A percentile compares a stretch with the other conserved stretches of the same genome.
Evolutionary conservation across 2,113 vertebrate genomes (phyloP).

Genomic region (Tylochromis polylepis): DNA sequence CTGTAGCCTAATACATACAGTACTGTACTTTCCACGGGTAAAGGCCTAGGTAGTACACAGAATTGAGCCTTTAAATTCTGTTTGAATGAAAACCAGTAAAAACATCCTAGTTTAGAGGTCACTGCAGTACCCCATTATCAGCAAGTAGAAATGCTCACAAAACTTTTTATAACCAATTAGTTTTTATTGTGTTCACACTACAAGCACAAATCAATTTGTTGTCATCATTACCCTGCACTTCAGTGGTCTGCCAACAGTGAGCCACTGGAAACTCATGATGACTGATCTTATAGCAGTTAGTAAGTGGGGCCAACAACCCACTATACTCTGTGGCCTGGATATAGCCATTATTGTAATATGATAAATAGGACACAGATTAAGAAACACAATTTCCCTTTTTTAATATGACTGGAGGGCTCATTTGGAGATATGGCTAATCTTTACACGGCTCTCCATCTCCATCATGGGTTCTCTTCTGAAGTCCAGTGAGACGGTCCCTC

Average conservation of each 20-base stretch:
- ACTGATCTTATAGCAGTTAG: constrained; percentile 32
- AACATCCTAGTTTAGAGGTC: constrained; percentile 2
- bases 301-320: constrained; percentile 29
- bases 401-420: constrained; percentile 60
- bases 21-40: background rate
- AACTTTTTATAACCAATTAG: background rate
- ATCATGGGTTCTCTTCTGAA: constrained; percentile 58
- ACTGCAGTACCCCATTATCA: background rate
- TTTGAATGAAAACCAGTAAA: background rate
- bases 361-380: constrained; percentile 66
- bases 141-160: background rate
- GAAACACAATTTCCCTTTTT: constrained; percentile 53
- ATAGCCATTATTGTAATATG: constrained; percentile 51
- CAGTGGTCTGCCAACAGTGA: constrained; percentile 25
- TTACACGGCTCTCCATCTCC: constrained; percentile 63
- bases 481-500: constrained; percentile 34
- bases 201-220: constrained; percentile 24
- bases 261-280: constrained; percentile 20
- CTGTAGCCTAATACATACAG: background rate
- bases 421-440: constrained; percentile 69
- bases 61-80: background rate
- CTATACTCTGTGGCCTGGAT: constrained; percentile 14
- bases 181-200: background rate
- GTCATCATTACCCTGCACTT: constrained; percentile 5
- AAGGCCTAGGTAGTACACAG: background rate